Evolutionary conservation across 2,888 invertebrate species (phyloP), one percentile per base, ranked within the genome.

Genomic region (Agrotis clavis): DNA sequence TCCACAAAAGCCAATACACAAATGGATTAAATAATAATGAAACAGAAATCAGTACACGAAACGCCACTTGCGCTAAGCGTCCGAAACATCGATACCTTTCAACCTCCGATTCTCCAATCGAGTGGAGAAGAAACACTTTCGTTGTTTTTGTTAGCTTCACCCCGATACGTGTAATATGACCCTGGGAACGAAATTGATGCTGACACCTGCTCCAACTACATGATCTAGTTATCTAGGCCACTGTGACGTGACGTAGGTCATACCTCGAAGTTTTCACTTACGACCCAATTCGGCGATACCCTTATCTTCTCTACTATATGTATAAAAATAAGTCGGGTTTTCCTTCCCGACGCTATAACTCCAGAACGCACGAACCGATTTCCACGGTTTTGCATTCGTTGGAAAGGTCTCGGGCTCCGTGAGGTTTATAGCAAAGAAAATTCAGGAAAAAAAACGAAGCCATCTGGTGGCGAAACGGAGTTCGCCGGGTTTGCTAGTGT

Each of bases 181-280:
- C 47, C 53, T 83, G 83, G 63, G 79, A 82, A 79, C 63, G 50
- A 53, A 82, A 48, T 68, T 73, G 63, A 64, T 68, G 48, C 59
- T 60, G 59, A 60, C 79, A 80, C 68, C 66, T 79, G 79, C 56
- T 53, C 65, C 19, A 21, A 51, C 21, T 57, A 50, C 50, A 18
- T 61, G 41, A 60, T 68, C 61, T 77, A 77, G 67, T 54, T 59
- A 53, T 51, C n/a, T 69, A 65, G 35, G 60, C n/a, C 18, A 54
- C 21, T n/a, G 50, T n/a, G 21, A 77, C 53, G 13, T 63, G 35
- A 13, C 4, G 13, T n/a, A 13, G 21, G n/a, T 47, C 45, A 16
- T 47, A 51, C 16, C 21, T 47, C n/a, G 11, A 63, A 47, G 75
- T 53, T 71, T 35, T 53, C 64, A 21, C 48, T 48, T 21, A 14